Conservation (phyloP, 2,888 invertebrate species). For the Choristoneura rosaceana region DNA sequence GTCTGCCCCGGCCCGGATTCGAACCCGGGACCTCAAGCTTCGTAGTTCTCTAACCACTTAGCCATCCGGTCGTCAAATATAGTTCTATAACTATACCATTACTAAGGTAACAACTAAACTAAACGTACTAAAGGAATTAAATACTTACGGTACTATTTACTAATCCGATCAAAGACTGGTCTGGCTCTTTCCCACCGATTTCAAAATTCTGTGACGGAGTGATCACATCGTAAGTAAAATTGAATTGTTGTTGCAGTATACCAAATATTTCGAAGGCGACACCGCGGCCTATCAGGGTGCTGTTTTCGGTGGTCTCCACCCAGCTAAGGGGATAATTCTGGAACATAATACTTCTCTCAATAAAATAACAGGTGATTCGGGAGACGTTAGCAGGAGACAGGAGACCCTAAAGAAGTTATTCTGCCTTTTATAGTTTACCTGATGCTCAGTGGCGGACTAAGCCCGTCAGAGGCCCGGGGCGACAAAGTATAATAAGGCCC, state of each 20-base stretch:
- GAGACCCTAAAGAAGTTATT: too few species aligned
- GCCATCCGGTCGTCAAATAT: too few species aligned
- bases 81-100: too few species aligned
- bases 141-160: slow-evolving; percentile 84
- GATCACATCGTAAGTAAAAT: slow-evolving; percentile 90
- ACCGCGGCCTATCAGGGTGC: slow-evolving; percentile 86
- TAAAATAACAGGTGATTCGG: too few species aligned
- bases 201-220: slow-evolving; percentile 87
- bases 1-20: too few species aligned
- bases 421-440: too few species aligned
- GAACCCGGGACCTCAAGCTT: too few species aligned
- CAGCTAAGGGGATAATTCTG: slow-evolving; percentile 88
- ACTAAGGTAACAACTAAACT: neutral
- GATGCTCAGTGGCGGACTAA: too few species aligned
- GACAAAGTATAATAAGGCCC: too few species aligned
- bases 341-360: slow-evolving; percentile 38
- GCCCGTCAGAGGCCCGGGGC: too few species aligned
- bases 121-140: neutral
- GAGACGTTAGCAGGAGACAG: too few species aligned
- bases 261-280: slow-evolving; percentile 90
- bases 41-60: too few species aligned
- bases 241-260: slow-evolving; percentile 88
- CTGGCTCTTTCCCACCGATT: slow-evolving; percentile 83
- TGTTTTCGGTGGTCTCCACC: slow-evolving; percentile 76
- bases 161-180: slow-evolving; percentile 87